A percentile compares a stretch with the other conserved stretches of the same genome.
phyloP scores from a whole-genome alignment of 2,113 vertebrate species.

The Toxostoma redivivum region DNA sequence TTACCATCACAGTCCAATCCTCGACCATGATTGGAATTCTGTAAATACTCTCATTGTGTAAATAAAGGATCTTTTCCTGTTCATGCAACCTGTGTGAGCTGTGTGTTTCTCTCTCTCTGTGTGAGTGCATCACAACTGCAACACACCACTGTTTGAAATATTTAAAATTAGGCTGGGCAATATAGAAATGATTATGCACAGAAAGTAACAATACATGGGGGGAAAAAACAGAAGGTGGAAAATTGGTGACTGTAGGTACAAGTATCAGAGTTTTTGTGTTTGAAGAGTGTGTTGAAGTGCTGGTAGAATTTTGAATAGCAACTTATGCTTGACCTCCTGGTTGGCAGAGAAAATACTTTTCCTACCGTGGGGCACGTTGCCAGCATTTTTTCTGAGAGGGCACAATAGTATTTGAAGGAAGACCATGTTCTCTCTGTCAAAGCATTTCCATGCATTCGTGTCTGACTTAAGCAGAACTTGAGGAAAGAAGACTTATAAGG shows the following conservation, averaged over 20 bases:
- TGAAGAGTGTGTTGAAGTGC: not conserved
- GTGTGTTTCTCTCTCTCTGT: no score
- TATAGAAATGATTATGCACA: not conserved
- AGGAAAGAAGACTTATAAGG: not conserved
- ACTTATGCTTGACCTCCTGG: not conserved
- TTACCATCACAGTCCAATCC: no score
- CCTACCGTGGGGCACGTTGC: not conserved
- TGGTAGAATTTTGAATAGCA: not conserved
- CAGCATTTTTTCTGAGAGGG: not conserved
- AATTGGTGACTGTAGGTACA: not conserved
- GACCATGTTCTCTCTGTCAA: not conserved
- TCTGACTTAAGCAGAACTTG: not conserved
- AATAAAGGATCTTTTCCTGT: no score
- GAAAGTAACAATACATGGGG: not conserved
- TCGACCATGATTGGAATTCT: no score
- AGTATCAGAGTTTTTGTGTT: not conserved
- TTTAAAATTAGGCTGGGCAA: not conserved
- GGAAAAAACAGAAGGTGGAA: rapidly evolving
- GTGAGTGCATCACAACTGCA: no score
- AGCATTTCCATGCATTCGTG: not conserved
- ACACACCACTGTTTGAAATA: not conserved
- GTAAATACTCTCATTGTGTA: no score
- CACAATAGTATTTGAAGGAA: not conserved
- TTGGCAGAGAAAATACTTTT: not conserved
- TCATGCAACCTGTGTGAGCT: no score